Percentiles rank a stretch among this genome's conserved stretches.
Conservation (phyloP, 2,113 vertebrate genomes). For the Perccottus glenii region DNA sequence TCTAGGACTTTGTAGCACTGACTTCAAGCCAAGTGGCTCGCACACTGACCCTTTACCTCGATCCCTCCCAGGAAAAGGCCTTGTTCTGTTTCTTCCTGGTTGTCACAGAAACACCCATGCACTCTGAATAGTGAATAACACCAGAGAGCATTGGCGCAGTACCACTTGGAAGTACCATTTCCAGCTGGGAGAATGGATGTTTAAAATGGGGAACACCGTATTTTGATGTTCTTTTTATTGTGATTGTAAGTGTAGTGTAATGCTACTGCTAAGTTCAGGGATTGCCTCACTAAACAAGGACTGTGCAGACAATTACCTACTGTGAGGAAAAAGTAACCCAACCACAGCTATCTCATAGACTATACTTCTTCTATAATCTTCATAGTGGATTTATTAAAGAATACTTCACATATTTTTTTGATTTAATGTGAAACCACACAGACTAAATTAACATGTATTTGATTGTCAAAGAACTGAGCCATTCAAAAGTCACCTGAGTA, state of each 20-base stretch:
- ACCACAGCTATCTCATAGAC: no score
- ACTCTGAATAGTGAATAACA: constrained; percentile 59
- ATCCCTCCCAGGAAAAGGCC: constrained; percentile 69
- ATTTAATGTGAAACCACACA: no score
- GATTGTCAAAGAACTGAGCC: background rate
- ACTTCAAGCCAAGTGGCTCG: constrained; percentile 20
- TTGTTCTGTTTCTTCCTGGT: constrained; percentile 77
- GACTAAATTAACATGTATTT: no score
- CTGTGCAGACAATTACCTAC: no score
- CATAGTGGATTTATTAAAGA: no score
- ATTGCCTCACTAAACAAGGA: no score
- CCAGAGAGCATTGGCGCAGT: constrained; percentile 25
- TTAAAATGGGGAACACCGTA: background rate
- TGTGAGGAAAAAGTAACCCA: no score
- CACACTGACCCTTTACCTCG: constrained; percentile 49
- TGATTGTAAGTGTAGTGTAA: no score
- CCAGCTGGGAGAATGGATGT: constrained; percentile 17
- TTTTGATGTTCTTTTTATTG: background rate
- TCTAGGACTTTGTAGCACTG: background rate
- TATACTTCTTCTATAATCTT: no score
- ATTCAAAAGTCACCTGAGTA: background rate
- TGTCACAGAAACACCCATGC: constrained; percentile 73
- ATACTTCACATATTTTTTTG: no score
- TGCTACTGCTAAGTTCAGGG: no score
- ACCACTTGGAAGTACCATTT: constrained; percentile 26